Evolutionary conservation across 2,888 invertebrate species (phyloP), one percentile per base, ranked within the genome.

Genomic region (Acanthoscelides obtectus): DNA sequence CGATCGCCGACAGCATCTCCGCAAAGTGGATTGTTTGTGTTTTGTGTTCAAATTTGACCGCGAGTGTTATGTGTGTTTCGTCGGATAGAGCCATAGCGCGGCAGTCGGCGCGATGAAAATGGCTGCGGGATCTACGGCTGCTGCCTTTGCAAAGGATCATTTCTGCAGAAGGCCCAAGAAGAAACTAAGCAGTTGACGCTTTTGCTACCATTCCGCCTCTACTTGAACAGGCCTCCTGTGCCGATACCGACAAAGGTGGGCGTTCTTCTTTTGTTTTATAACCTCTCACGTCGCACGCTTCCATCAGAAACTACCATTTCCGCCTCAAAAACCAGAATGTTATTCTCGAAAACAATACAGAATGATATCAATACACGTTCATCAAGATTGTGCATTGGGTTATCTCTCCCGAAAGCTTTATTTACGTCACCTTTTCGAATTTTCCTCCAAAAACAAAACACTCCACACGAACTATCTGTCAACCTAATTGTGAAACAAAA

Each of bases 141-240:
- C 45, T 45, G 45, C 45, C 45, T 45, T 84, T 80, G 84, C 84
- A 82, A 85, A 84, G 83, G 85, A 86, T 86, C 85, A 86, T 86
- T 86, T 86, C 82, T 86, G 86, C 82, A 85, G 86, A 81, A 85
- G 86, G 81, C 86, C 87, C 78, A 87, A 87, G 85, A 87, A 87
- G 87, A 87, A 86, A 86, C 85, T 86, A n/a, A n/a, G n/a, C 84
- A 88, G 87, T 87, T 88, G 88, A 88, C 88, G 86, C 83, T 83
- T 82, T 84, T 83, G 84, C 17, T 45, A 45, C 83, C 81, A 83
- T 83, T 82, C 83, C 83, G 82, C 81, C 83, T 75, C 78, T 80
- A 82, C 79, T 80, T 78, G 80, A 82, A 82, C 81, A 80, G 79
- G 81, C 83, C 80, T 45, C 45, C 45, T 80, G 80, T 83, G 83